These are phyloP conservation scores for Phasia obesa DNA, from an alignment of 2,888 invertebrate species.

Conservation along the genomic window DNA sequence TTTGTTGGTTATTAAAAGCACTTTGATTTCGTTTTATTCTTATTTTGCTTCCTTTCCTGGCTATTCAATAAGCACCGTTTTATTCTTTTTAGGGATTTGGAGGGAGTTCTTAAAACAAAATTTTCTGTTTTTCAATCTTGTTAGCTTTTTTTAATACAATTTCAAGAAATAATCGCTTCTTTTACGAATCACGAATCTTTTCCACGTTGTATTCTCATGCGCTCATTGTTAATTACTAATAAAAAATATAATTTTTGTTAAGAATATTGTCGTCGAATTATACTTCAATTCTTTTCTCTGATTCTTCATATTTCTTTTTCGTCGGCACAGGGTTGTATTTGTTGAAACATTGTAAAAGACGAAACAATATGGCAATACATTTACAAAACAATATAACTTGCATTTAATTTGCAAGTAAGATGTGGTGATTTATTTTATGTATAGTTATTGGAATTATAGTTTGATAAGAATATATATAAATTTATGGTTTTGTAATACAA, in stretches of 20 bases:
- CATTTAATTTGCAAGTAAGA: too few relatives aligned
- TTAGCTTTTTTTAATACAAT: slow-evolving; percentile 44
- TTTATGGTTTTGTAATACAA: too few relatives aligned
- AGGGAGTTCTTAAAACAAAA: slow-evolving; percentile 49
- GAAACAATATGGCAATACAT: slow-evolving; percentile 25
- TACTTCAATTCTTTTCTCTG: slow-evolving; percentile 46
- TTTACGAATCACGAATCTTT: slow-evolving; percentile 64
- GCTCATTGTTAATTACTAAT: slow-evolving; percentile 65
- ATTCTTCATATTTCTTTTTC: slow-evolving; percentile 11
- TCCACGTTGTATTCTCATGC: slow-evolving; percentile 70
- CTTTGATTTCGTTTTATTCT: slow-evolving; percentile 45
- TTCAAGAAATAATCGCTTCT: slow-evolving; percentile 63
- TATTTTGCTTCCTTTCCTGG: slow-evolving; percentile 9
- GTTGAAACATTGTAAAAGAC: too few relatives aligned
- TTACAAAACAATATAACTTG: too few relatives aligned
- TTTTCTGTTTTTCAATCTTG: slow-evolving; percentile 30
- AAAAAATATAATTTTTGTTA: slow-evolving; percentile 48
- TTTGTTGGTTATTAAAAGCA: slow-evolving; percentile 47
- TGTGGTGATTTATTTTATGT: too few relatives aligned
- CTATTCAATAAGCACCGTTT: slow-evolving; percentile 49
- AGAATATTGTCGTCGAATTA: slow-evolving; percentile 56
- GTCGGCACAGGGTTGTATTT: slow-evolving; percentile 38
- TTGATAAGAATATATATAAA: too few relatives aligned
- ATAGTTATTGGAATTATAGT: too few relatives aligned
- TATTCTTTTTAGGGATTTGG: slow-evolving; percentile 18